Evolutionary conservation across 2,888 invertebrate genomes (phyloP).

Genomic region (Drosophila demipolita): DNA sequence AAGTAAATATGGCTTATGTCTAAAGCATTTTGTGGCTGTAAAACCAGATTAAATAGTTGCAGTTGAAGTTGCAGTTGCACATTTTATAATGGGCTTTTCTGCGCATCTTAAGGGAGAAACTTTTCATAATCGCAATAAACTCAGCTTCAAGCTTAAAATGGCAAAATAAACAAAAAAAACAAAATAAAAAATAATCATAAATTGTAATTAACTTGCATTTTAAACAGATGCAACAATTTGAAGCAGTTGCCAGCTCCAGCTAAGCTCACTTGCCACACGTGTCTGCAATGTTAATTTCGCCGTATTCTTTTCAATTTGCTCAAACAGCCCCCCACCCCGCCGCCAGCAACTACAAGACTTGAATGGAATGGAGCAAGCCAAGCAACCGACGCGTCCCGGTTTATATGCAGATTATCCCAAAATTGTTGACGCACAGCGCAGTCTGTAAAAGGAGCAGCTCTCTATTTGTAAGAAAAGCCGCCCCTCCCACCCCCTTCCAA

Average conservation of each 20-base stretch:
- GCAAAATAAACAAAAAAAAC: neutral
- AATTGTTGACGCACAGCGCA: slow-evolving; percentile 18
- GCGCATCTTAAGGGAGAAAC: neutral
- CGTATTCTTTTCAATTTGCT: slow-evolving; percentile 54
- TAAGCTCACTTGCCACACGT: slow-evolving; percentile 6
- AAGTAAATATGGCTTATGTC: slow-evolving; percentile 10
- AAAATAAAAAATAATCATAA: neutral
- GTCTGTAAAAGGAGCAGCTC: slow-evolving; percentile 16
- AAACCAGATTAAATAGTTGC: slow-evolving; percentile 14
- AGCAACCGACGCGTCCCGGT: neutral
- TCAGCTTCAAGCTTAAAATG: neutral
- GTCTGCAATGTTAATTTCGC: slow-evolving; percentile 47
- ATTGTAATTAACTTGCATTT: slow-evolving; percentile 2
- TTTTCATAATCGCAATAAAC: neutral
- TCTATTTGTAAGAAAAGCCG: neutral
- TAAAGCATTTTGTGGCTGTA: neutral
- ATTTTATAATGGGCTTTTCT: slow-evolving; percentile 1
- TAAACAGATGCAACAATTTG: neutral
- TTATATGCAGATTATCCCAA: slow-evolving; percentile 41
- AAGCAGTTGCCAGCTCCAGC: neutral
- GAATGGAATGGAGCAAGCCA: neutral
- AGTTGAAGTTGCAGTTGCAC: slow-evolving; percentile 4
- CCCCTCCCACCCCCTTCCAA: neutral
- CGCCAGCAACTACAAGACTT: neutral
- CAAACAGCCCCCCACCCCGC: slow-evolving; percentile 17